Base-by-base conservation (phyloP, 2,113 vertebrate genomes). In the Chrysemys picta region DNA sequence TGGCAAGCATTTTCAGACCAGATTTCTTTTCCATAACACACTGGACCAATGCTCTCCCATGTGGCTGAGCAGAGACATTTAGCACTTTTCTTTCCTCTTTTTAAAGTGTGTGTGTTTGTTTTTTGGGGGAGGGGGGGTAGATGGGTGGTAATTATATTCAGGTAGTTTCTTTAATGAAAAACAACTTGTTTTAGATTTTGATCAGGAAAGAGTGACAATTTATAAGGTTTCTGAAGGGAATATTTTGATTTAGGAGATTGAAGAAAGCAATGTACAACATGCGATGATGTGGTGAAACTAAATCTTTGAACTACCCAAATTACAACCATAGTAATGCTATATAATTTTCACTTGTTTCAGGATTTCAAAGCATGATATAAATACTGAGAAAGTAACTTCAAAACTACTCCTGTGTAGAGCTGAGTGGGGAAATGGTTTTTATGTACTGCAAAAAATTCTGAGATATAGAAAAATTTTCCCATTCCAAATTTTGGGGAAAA, bases 351-450 rank as follows among this genome's bases (percentile, higher is more conserved):
- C 86, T 83, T 76, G 25, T 35, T 62, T 85, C 38, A 53, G 85
- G 52, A 94, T 96, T 72, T 93, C 87, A 87, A 94, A 94, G 81
- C 80, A 82, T 59, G 69, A 84, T 93, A 91, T 89, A 88, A 82
- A 45, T 19, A 7, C 6, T 0, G 4, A 91, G 78, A 84, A 80
- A 89, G 91, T 54, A 84, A 82, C 72, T 17, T 38, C 8, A n/a
- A 52, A 84, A 85, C 22, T 47, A 2, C 38, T 47, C 76, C 35
- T 24, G 62, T 35, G 31, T 65, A 31, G 59, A 62, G 29, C 59
- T 62, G 59, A 31, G 59, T 14, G 31, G 29, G 59, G 62, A 69
- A 69, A 69, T 69, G 35, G 14, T 69, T 69, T 65, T 35, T 14
- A 31, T 65, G 14, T 35, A 35, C 16, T 17, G 29, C 31, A 8